These are phyloP conservation scores for Centrocercus urophasianus DNA, from an alignment of 2,113 vertebrate species.

Conservation along the genomic window DNA sequence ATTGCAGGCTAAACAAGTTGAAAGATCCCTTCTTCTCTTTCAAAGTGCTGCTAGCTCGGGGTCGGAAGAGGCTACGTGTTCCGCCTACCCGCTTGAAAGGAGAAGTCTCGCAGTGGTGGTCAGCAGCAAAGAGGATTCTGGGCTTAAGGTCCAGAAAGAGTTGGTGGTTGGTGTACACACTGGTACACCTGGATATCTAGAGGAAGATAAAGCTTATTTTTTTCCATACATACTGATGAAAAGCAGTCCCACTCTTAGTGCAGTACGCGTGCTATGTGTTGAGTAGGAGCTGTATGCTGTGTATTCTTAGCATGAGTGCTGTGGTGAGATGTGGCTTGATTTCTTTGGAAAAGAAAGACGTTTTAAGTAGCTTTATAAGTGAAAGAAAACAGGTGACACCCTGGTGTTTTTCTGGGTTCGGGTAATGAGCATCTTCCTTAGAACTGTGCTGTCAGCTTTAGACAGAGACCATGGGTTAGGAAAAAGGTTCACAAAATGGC, in stretches of 20 bases:
- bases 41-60: slow-evolving; percentile 31
- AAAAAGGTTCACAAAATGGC: not conserved
- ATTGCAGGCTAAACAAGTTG: slow-evolving; percentile 72
- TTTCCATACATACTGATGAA: fast-evolving
- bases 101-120: slow-evolving; percentile 35
- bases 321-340: not conserved
- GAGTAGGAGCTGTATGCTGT: fast-evolving
- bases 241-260: fast-evolving
- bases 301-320: not conserved
- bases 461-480: not conserved
- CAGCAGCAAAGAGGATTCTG: slow-evolving; percentile 28
- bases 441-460: not conserved
- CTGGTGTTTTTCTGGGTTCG: not conserved
- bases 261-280: fast-evolving
- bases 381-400: not conserved
- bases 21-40: slow-evolving; percentile 61
- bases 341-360: not conserved
- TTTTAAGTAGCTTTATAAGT: not conserved
- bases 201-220: not conserved
- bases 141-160: not conserved
- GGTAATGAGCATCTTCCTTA: not conserved
- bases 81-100: slow-evolving; percentile 62
- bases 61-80: slow-evolving; percentile 38
- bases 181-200: not conserved
- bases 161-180: not conserved